Conservation (phyloP, 2,113 vertebrate species). For the Elanus axillaris region DNA sequence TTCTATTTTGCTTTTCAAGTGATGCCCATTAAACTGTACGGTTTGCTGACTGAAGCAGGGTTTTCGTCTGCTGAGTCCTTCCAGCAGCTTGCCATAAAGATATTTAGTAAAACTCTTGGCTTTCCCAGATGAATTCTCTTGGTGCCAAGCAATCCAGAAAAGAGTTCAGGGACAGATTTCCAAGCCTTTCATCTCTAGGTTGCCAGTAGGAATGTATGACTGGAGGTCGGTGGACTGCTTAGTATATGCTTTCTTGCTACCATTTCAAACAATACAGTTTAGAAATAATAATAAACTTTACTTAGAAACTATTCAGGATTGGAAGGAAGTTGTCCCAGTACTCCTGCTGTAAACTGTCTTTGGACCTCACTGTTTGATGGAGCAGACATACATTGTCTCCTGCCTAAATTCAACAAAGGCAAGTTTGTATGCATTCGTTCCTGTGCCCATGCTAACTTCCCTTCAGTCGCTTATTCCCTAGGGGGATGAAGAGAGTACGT, state of each 20-base stretch:
- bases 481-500: background rate
- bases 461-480: background rate
- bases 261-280: background rate
- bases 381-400: background rate
- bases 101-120: background rate
- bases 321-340: background rate
- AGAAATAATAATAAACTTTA: constrained; percentile 1
- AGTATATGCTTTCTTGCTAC: background rate
- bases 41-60: background rate
- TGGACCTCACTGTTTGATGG: background rate
- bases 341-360: background rate
- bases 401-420: background rate
- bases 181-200: background rate
- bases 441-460: background rate
- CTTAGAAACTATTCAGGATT: background rate
- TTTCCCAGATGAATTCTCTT: background rate
- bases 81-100: background rate
- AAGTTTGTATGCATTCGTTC: background rate
- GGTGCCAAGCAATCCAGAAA: background rate
- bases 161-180: background rate
- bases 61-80: background rate
- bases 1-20: background rate
- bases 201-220: background rate
- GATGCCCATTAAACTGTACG: background rate
- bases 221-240: background rate